phyloP scores from a whole-genome alignment of 2,113 vertebrate genomes.

The Zosterops lateralis region DNA sequence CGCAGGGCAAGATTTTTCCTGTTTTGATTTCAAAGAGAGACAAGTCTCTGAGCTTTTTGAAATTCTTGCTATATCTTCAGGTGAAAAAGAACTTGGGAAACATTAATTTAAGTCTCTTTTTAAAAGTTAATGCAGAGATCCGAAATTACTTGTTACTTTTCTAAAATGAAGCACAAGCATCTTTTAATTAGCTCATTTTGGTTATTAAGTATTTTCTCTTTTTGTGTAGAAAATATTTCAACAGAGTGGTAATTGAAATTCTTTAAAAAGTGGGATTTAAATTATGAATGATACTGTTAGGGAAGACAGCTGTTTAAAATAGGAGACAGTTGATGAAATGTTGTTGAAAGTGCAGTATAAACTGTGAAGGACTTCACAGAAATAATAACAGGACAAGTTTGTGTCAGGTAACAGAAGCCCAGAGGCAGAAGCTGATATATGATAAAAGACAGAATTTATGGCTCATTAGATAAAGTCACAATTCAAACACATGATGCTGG shows the following conservation, averaged over 20 bases:
- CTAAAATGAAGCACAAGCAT: neutral
- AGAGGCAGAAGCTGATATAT: constrained; percentile 18
- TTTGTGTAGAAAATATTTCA: neutral
- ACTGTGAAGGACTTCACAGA: neutral
- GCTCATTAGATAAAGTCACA: constrained; percentile 49
- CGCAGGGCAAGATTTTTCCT: neutral
- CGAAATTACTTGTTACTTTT: neutral
- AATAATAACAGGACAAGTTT: neutral
- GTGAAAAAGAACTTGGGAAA: neutral
- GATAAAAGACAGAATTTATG: constrained; percentile 38
- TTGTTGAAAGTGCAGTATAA: neutral
- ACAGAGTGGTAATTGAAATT: neutral
- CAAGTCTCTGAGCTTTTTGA: neutral
- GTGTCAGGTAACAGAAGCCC: constrained; percentile 13
- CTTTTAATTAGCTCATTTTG: neutral
- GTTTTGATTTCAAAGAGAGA: neutral
- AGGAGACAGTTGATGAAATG: neutral
- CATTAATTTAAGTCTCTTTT: neutral
- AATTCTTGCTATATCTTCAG: neutral
- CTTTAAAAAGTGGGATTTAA: neutral
- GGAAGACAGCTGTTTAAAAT: neutral
- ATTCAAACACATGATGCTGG: neutral
- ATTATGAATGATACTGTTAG: neutral
- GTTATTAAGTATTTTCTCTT: neutral
- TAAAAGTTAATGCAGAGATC: neutral